These are phyloP conservation scores for Pangasius krempfi DNA, from an alignment of 2,797 vertebrate species.

Conservation along the genomic window DNA sequence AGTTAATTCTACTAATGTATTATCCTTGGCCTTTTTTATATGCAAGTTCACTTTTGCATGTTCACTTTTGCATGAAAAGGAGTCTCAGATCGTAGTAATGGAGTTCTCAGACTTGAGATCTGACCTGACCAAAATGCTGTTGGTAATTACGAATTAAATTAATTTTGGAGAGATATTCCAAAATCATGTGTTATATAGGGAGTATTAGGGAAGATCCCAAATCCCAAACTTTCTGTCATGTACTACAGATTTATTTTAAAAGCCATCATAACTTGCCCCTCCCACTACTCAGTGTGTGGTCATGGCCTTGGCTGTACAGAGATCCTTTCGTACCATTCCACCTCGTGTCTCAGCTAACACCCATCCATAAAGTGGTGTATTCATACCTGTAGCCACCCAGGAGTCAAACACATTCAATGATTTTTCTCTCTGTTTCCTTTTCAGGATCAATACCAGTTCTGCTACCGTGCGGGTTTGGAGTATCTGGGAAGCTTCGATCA, in stretches of 20 bases:
- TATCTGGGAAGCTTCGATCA: slow-evolving; percentile 99
- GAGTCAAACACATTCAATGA: not conserved
- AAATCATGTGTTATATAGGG: not conserved
- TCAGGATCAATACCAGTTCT: slow-evolving; percentile 99
- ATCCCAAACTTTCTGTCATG: not conserved
- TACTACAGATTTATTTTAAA: not conserved
- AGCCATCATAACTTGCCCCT: not conserved
- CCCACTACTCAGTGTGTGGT: not conserved
- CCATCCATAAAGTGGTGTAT: not conserved
- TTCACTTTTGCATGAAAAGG: not conserved
- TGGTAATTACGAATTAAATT: not conserved
- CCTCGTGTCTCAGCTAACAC: not conserved
- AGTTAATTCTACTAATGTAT: not conserved
- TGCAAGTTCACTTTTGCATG: not conserved
- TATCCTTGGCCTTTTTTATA: not conserved
- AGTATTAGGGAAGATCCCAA: not conserved
- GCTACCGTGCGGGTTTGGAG: slow-evolving; percentile 97
- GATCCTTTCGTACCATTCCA: not conserved
- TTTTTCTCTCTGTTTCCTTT: slow-evolving; percentile 31
- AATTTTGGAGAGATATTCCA: not conserved
- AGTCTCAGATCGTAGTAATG: not conserved
- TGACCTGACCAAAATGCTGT: not conserved
- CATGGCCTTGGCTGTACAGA: not conserved
- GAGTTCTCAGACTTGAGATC: not conserved
- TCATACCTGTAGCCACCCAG: not conserved